Evolutionary conservation across 2,113 vertebrate genomes (phyloP), one percentile per base, ranked within the genome.

Genomic region (Heterochromis multidens): DNA sequence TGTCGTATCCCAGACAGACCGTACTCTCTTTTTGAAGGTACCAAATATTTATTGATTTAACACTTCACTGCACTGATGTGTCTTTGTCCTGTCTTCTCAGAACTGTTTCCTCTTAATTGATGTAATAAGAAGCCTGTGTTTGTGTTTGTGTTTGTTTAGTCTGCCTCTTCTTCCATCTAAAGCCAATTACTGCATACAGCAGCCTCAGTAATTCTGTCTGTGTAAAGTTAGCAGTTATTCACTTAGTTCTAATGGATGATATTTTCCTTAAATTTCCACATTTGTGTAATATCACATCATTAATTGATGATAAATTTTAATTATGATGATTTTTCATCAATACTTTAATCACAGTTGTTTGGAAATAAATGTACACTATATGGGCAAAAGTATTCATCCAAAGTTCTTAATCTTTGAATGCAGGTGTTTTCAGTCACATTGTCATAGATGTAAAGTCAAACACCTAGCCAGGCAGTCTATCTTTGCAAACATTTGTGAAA

Each of bases 1-100:
- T 99, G 99, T 83, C 97, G 99, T 77, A 98, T 99, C 92, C 98
- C 99, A 8, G 99, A 99, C 93, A 95, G 98, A 84, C 98, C 98
- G 2, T 99, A 99, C 67, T 99, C 99, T 14, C 97, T 99, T 10
- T 99, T 99, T 87, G 99, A 99, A 99, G 98, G 99, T 99, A 97
- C 92, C 65, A 5, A 8, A 60, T 54, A 1, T 6, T 1, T 35
- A 29, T 37, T n/a, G 57, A 19, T 49, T 72, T 49, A 65, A 1
- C 19, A 40, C 54, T 65, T 7, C 29, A 33, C 23, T 29, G 21
- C 2, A 13, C 2, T 29, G 31, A 56, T 19, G 9, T 56, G 19
- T 13, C 8, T 4, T 40, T 80, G 10, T 72, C 33, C 14, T 31
- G 4, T 21, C 10, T 31, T 5, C 27, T 6, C 2, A n/a, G 25